These are phyloP conservation scores for Drosophila trichaetosa DNA, from an alignment of 2,888 invertebrate species.

Conservation along the genomic window DNA sequence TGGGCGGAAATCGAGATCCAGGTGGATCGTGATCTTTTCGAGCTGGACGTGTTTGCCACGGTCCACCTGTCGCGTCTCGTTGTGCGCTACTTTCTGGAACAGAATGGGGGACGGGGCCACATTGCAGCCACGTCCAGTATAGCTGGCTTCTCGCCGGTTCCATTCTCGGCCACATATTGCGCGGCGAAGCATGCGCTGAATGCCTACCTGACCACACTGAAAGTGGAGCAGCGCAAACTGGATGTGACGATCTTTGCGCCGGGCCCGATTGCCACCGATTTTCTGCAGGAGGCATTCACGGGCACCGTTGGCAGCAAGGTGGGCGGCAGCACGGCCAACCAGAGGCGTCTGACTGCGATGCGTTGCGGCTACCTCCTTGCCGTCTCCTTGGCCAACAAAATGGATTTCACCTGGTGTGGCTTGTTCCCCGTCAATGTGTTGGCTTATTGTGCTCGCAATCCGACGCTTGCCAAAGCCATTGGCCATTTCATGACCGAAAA, in stretches of 20 bases:
- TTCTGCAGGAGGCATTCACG: conserved; percentile 89
- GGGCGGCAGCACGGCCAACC: conserved; percentile 83
- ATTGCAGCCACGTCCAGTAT: conserved; percentile 91
- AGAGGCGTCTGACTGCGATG: conserved; percentile 86
- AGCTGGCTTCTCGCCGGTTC: conserved; percentile 89
- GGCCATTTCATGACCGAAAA: conserved; percentile 66
- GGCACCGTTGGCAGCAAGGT: conserved; percentile 86
- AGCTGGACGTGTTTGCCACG: conserved; percentile 91
- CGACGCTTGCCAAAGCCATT: conserved; percentile 80
- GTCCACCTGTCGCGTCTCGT: conserved; percentile 90
- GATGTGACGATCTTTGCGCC: conserved; percentile 90
- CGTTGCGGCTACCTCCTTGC: conserved; percentile 87
- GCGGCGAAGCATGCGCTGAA: conserved; percentile 92
- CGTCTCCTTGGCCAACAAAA: conserved; percentile 87
- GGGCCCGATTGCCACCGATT: conserved; percentile 90
- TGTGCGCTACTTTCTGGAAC: conserved; percentile 87
- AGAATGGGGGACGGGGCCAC: conserved; percentile 86
- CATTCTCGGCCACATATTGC: conserved; percentile 89
- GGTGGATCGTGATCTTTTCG: conserved; percentile 91
- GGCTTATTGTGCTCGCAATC: conserved; percentile 87
- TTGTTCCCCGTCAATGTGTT: conserved; percentile 87
- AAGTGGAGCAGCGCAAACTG: conserved; percentile 86
- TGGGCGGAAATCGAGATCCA: conserved; percentile 90
- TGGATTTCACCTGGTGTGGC: conserved; percentile 89
- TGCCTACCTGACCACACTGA: conserved; percentile 90